Conservation (phyloP, 1,140 invertebrate species). For the Diploscapter pachys region DNA sequence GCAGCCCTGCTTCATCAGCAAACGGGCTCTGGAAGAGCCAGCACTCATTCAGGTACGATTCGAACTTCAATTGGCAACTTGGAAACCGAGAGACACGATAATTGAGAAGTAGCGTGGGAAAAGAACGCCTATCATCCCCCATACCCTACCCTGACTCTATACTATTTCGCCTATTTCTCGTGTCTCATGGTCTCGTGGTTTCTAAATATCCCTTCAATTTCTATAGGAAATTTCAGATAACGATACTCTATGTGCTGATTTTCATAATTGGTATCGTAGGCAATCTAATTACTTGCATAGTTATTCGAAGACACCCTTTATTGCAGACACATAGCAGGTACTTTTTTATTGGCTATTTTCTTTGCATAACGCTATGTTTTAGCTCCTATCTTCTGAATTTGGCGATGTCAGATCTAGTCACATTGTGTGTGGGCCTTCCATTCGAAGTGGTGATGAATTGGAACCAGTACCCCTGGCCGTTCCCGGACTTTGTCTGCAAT, state of each 20-base stretch:
- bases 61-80: no score
- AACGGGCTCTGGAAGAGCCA: no score
- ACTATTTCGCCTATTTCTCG: no score
- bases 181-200: no score
- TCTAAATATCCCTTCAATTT: no score
- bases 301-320: constrained; percentile 66
- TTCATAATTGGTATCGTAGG: constrained; percentile 80
- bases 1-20: no score
- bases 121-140: no score
- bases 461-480: constrained; percentile 59
- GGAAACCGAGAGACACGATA: no score
- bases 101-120: no score
- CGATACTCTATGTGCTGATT: constrained; percentile 75
- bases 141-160: no score
- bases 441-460: constrained; percentile 36
- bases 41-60: no score
- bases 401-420: constrained; percentile 35
- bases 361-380: background rate
- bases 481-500: constrained; percentile 80
- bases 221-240: constrained; percentile 58
- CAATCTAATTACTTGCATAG: constrained; percentile 83
- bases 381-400: constrained; percentile 34
- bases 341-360: no score
- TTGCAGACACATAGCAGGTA: constrained; percentile 35
- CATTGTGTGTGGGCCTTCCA: constrained; percentile 30